phyloP scores from a whole-genome alignment of 2,797 vertebrate species.

The Brachyalestes nurse region DNA sequence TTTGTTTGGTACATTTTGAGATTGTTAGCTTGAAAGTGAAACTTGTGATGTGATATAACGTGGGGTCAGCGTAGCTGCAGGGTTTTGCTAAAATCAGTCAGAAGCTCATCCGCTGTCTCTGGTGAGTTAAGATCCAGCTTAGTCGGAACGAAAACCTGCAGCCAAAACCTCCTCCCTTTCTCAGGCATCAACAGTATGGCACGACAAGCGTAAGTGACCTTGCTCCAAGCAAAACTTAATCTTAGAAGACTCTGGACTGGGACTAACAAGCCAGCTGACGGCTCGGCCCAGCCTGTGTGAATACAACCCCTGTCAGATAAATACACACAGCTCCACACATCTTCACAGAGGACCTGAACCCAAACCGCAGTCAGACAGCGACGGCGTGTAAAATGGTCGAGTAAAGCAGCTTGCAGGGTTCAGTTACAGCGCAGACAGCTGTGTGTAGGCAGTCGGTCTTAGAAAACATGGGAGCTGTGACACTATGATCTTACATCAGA shows the following conservation, averaged over 20 bases:
- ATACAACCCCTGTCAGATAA: conserved; percentile 10
- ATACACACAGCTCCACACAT: conserved; percentile 7
- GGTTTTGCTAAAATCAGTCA: no score
- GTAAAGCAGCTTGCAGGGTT: conserved; percentile 21
- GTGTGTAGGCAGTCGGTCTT: conserved; percentile 19
- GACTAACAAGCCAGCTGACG: background rate
- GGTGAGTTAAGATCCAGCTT: no score
- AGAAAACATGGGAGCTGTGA: conserved; percentile 6
- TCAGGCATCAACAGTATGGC: background rate
- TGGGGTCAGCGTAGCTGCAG: no score
- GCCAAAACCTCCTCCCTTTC: background rate
- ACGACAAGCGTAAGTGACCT: background rate
- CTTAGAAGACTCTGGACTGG: background rate
- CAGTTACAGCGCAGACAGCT: conserved; percentile 23
- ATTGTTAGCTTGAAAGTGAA: no score
- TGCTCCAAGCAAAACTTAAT: background rate
- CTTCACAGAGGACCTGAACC: conserved; percentile 7
- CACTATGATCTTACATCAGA: background rate
- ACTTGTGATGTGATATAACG: no score
- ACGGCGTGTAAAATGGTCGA: background rate
- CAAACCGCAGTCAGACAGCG: conserved; percentile 12
- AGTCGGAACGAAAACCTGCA: no score
- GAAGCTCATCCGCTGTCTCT: no score
- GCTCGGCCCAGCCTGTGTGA: background rate
- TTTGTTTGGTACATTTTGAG: no score